These are phyloP conservation scores for Cylloceria caligata DNA, from an alignment of 2,888 invertebrate species.

Conservation along the genomic window DNA sequence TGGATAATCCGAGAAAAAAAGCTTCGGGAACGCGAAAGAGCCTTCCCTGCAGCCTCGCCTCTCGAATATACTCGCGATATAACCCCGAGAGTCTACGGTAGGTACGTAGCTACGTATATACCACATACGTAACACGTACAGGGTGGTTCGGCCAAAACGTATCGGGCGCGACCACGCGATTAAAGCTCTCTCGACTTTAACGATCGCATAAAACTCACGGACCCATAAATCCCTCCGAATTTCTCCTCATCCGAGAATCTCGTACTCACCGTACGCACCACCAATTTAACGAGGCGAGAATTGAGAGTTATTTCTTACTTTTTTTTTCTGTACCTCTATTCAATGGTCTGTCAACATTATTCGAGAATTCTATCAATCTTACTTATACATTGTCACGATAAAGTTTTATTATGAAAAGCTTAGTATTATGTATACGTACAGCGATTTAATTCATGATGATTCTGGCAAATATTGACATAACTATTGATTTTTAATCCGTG, in stretches of 20 bases:
- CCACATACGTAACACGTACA: constrained; percentile 32
- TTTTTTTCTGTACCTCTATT: background rate
- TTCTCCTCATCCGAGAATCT: constrained; percentile 65
- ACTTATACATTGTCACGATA: background rate
- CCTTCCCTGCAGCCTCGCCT: constrained; percentile 40
- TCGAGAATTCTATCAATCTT: background rate
- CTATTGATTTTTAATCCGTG: too few species aligned
- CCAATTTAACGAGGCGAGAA: constrained; percentile 61
- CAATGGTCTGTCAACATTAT: constrained; percentile 9
- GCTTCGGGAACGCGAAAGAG: constrained; percentile 79
- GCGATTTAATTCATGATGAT: too few species aligned
- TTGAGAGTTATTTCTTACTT: constrained; percentile 31
- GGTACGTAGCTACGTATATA: constrained; percentile 28
- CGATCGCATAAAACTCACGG: constrained; percentile 65
- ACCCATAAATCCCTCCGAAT: constrained; percentile 65
- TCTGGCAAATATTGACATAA: too few species aligned
- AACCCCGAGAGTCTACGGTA: constrained; percentile 29
- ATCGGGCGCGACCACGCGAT: constrained; percentile 58
- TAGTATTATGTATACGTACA: too few species aligned
- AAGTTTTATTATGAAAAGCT: background rate
- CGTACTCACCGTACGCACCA: constrained; percentile 48
- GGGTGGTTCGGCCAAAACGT: constrained; percentile 61
- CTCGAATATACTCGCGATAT: constrained; percentile 33
- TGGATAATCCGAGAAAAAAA: constrained; percentile 82
- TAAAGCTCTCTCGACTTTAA: constrained; percentile 65